Evolutionary conservation across 2,113 vertebrate genomes (phyloP).

Genomic region (Morone chrysops): DNA sequence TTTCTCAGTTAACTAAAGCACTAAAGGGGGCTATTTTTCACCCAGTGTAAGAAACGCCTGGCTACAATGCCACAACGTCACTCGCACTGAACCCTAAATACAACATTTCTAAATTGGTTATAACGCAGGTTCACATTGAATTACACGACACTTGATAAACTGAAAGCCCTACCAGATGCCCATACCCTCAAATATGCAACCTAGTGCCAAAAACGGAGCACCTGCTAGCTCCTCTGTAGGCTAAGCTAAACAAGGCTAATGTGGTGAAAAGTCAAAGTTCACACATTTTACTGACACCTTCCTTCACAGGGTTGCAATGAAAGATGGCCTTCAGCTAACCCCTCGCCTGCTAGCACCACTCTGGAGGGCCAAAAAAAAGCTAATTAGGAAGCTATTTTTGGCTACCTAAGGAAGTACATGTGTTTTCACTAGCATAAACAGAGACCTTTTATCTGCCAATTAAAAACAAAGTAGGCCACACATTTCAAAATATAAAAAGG

Average conservation of each 20-base stretch:
- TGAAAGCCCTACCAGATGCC: not conserved
- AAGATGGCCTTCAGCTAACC: constrained; percentile 50
- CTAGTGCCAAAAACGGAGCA: not conserved
- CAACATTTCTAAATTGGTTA: not conserved
- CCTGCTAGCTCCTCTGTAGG: constrained; percentile 35
- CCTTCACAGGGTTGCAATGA: constrained; percentile 26
- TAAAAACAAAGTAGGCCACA: no score
- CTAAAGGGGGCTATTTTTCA: not conserved
- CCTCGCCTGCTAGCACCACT: constrained; percentile 18
- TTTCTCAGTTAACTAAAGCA: constrained; percentile 13
- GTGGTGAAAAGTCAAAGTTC: constrained; percentile 39
- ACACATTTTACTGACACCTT: constrained; percentile 43
- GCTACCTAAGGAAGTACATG: not conserved
- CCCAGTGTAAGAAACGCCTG: not conserved
- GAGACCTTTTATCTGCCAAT: not conserved
- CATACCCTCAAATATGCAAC: not conserved
- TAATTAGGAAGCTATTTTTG: constrained; percentile 30
- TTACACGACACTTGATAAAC: not conserved
- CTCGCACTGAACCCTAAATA: not conserved
- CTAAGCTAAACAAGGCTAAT: constrained; percentile 55
- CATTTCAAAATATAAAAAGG: not conserved
- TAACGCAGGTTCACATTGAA: not conserved
- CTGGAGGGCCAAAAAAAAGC: not conserved
- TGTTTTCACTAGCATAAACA: not conserved
- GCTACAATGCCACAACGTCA: not conserved